phyloP scores from a whole-genome alignment of 2,113 vertebrate genomes.

The Vicugna pacos region DNA sequence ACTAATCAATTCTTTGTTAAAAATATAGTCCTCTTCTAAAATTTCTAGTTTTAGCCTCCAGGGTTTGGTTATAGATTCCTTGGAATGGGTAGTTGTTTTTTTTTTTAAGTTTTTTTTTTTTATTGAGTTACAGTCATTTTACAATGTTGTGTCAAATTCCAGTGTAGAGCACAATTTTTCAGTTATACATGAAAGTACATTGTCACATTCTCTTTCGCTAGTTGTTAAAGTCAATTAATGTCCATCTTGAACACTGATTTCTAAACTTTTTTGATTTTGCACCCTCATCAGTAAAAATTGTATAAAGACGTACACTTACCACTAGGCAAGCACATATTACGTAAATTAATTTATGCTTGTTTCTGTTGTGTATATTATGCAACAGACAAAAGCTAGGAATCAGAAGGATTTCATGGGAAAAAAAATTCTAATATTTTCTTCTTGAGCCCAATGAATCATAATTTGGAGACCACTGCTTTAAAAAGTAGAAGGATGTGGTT shows the following conservation, averaged over 20 bases:
- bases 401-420: conserved; percentile 5
- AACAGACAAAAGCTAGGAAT: not conserved
- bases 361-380: not conserved
- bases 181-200: too few species aligned
- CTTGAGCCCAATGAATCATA: not conserved
- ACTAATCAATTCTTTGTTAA: conserved; percentile 30
- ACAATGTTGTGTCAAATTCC: too few species aligned
- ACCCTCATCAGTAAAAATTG: not conserved
- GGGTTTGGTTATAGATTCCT: not conserved
- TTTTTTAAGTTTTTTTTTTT: not conserved
- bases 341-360: not conserved
- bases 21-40: not conserved
- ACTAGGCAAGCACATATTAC: not conserved
- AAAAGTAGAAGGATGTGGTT: conserved; percentile 19
- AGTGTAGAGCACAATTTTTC: too few species aligned
- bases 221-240: not conserved
- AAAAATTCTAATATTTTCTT: conserved; percentile 15
- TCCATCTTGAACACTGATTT: not conserved
- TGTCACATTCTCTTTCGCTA: too few species aligned
- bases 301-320: not conserved
- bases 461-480: not conserved
- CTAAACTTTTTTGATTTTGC: not conserved
- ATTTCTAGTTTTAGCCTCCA: conserved; percentile 22
- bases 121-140: too few species aligned
- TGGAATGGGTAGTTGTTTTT: not conserved